Percentiles rank a stretch among this genome's conserved stretches.
phyloP scores from a whole-genome alignment of 1,140 invertebrate genomes.

The Adelges cooleyi region DNA sequence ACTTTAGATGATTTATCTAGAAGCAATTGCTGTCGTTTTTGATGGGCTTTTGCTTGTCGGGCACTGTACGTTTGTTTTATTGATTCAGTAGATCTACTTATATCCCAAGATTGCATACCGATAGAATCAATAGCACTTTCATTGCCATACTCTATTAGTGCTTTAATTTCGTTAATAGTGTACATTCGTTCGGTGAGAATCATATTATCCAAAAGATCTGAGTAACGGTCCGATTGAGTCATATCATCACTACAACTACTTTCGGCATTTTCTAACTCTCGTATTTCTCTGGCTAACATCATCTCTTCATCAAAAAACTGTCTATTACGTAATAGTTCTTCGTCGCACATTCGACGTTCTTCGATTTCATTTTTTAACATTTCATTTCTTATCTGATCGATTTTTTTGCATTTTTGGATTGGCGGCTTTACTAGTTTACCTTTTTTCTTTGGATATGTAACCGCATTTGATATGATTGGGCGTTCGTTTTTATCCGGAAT shows the following conservation, averaged over 20 bases:
- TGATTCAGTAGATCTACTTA: conserved; percentile 7
- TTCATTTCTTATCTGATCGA: conserved; percentile 24
- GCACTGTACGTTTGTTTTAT: conserved; percentile 48
- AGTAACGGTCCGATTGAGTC: conserved; percentile 25
- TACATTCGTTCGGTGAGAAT: conserved; percentile 22
- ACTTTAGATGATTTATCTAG: conserved; percentile 75
- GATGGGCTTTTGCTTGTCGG: conserved; percentile 63
- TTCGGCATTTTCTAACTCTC: conserved; percentile 63
- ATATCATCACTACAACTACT: conserved; percentile 33
- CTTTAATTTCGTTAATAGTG: conserved; percentile 23
- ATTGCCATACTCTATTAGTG: conserved; percentile 18
- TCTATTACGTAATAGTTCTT: conserved; percentile 33
- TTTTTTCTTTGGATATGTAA: conserved; percentile 12
- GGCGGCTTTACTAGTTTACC: not conserved
- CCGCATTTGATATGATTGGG: conserved; percentile 25
- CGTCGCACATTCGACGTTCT: conserved; percentile 30
- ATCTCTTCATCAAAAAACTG: conserved; percentile 68
- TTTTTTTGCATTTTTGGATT: conserved; percentile 18
- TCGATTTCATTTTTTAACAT: conserved; percentile 20
- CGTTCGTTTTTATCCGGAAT: conserved; percentile 25
- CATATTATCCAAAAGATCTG: conserved; percentile 18
- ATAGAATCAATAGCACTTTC: conserved; percentile 23
- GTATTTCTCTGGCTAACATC: conserved; percentile 63
- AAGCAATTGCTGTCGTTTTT: conserved; percentile 64
- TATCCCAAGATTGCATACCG: conserved; percentile 21